A percentile compares a stretch with the other conserved stretches of the same genome.
Evolutionary conservation across 1,140 invertebrate genomes (phyloP).

Genomic region (Danaus plexippus): DNA sequence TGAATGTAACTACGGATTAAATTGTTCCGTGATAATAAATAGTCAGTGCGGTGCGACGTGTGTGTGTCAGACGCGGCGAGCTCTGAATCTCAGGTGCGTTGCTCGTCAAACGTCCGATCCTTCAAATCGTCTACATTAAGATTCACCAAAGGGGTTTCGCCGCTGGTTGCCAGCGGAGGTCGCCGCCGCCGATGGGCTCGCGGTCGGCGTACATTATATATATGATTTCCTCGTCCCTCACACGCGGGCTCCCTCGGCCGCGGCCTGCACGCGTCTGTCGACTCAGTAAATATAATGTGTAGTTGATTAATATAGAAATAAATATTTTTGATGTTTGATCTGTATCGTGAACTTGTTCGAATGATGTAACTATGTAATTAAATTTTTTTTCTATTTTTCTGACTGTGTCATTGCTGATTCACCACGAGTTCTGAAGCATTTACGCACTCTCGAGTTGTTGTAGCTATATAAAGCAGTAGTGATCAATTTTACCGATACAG

Average conservation of each 20-base stretch:
- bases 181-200: constrained; percentile 25
- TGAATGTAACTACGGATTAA: constrained; percentile 35
- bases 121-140: constrained; percentile 22
- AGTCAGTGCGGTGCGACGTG: constrained; percentile 42
- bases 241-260: constrained; percentile 13
- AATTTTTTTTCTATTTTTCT: constrained; percentile 49
- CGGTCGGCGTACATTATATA: constrained; percentile 33
- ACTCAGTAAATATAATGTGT: constrained; percentile 55
- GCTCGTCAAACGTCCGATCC: constrained; percentile 20
- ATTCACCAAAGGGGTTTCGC: constrained; percentile 5
- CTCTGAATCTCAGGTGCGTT: constrained; percentile 57
- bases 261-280: constrained; percentile 46
- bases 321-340: constrained; percentile 66
- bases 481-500: constrained; percentile 63
- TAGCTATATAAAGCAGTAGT: constrained; percentile 61
- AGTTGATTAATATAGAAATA: constrained; percentile 58
- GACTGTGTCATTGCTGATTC: constrained; percentile 44
- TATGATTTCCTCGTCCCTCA: too few species aligned
- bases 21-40: constrained; percentile 33
- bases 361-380: constrained; percentile 47
- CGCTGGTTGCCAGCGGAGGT: constrained; percentile 8
- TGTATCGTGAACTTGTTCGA: constrained; percentile 61
- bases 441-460: constrained; percentile 63
- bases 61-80: constrained; percentile 30
- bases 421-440: constrained; percentile 61